phyloP scores from a whole-genome alignment of 1,140 invertebrate species.

The Euglossa dilemma region DNA sequence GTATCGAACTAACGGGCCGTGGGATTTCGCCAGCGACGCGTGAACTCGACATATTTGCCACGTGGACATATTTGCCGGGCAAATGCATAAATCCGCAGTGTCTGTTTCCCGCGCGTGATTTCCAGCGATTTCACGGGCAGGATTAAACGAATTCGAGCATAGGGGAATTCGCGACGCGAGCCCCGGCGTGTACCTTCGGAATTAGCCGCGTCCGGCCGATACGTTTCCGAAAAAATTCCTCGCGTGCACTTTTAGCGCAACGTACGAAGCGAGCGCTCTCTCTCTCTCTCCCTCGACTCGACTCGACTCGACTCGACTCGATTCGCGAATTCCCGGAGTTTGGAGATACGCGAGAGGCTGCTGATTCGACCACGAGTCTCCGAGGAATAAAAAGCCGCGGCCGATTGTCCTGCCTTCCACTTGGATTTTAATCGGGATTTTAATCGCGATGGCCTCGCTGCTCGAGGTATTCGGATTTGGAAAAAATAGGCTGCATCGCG shows the following conservation, averaged over 20 bases:
- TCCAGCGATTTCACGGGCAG: neutral
- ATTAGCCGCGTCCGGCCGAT: neutral
- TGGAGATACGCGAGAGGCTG: too few species aligned
- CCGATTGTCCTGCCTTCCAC: too few species aligned
- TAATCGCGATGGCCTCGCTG: too few species aligned
- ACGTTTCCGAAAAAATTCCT: conserved; percentile 17
- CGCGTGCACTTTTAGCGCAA: conserved; percentile 1
- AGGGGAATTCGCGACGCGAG: neutral
- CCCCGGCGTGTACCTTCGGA: neutral
- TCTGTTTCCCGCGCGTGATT: neutral
- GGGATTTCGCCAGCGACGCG: too few species aligned
- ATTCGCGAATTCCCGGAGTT: neutral
- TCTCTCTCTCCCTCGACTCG: too few species aligned
- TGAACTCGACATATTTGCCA: too few species aligned
- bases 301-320: neutral
- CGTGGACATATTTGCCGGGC: neutral
- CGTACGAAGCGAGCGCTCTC: neutral
- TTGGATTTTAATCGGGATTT: too few species aligned
- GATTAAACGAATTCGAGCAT: conserved; percentile 15
- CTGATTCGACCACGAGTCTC: too few species aligned
- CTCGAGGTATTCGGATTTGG: too few species aligned
- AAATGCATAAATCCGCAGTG: conserved; percentile 5
- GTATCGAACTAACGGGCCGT: too few species aligned
- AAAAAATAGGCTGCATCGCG: too few species aligned
- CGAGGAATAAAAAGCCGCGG: too few species aligned